Base-by-base conservation (phyloP, 2,888 invertebrate genomes). In the Mellilla xanthometata region DNA sequence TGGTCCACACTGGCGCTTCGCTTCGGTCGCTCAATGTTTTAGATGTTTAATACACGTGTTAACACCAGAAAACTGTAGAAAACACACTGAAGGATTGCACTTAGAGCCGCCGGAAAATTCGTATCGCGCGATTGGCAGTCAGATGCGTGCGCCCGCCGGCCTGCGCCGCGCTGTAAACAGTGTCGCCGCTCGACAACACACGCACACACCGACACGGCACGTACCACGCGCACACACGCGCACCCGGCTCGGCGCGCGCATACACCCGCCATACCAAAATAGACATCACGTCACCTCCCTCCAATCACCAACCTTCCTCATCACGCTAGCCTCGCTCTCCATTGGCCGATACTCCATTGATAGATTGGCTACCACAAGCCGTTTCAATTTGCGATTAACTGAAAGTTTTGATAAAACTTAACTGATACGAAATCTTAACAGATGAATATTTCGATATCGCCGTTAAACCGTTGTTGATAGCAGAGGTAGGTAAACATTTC, bases 111-210 rank as follows among this genome's bases (percentile, higher is more conserved):
- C 81, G 83, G 84, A 76, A 84, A 87, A 87, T 72, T 81, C 76
- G 68, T 68, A 72, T 72, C 70, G 73, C 72, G 71, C 72, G 68
- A 65, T 76, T 77, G 79, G 56, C 60, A 55, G 75, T 77, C 62
- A 72, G 93, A 93, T 93, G 92, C 90, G 94, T 94, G 79, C 92
- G 95, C 76, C 81, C 82, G 65, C 90, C 91, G 78, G 91, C 91
- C 68, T 73, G 72, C 72, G 87, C 88, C 75, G 85, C 90, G 65
- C 91, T 90, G 78, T 91, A 92, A 71, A 91, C 91, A 77, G 91
- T 72, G 72, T 72, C 77, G 74, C 76, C 81, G 68, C 78, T 72
- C 81, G 70, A 81, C 82, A 82, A 84, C 85, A 83, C 79, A 77
- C 80, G 65, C 84, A 81, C 82, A 80, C 82, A 75, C 54, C 52